Conservation (phyloP, 2,797 vertebrate genomes). For the Galaxias olidus region DNA sequence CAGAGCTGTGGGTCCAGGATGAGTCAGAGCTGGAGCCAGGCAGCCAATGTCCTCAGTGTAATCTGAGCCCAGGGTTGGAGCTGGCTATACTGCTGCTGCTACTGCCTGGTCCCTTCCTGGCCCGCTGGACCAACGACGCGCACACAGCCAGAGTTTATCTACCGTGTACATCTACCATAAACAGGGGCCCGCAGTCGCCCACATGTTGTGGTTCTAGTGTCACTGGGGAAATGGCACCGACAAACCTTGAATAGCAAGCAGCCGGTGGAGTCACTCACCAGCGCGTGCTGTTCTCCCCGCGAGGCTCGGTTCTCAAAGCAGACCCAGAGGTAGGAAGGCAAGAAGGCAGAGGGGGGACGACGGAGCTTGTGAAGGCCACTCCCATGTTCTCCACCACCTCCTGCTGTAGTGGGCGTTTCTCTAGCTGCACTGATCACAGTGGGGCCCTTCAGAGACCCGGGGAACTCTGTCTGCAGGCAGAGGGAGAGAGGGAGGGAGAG, state of each 20-base stretch:
- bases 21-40: conserved; percentile 46
- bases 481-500: no score
- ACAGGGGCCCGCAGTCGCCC: no score
- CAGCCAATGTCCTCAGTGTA: conserved; percentile 24
- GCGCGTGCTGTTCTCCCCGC: no score
- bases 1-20: conserved; percentile 40
- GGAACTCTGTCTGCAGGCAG: no score
- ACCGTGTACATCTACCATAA: no score
- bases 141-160: no score
- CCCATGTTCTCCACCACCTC: conserved; percentile 44
- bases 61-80: conserved; percentile 23
- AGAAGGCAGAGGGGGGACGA: conserved; percentile 9
- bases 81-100: conserved; percentile 9
- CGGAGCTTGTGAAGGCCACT: conserved; percentile 42
- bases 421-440: conserved; percentile 51
- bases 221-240: no score
- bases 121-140: conserved; percentile 26
- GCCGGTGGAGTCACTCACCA: not conserved
- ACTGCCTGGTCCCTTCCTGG: conserved; percentile 14
- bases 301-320: conserved; percentile 9
- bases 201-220: no score
- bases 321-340: conserved; percentile 9
- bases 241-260: no score
- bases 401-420: conserved; percentile 39
- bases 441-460: conserved; percentile 40